These are phyloP conservation scores for Papilio xuthus DNA, from an alignment of 1,140 invertebrate genomes.

Conservation along the genomic window DNA sequence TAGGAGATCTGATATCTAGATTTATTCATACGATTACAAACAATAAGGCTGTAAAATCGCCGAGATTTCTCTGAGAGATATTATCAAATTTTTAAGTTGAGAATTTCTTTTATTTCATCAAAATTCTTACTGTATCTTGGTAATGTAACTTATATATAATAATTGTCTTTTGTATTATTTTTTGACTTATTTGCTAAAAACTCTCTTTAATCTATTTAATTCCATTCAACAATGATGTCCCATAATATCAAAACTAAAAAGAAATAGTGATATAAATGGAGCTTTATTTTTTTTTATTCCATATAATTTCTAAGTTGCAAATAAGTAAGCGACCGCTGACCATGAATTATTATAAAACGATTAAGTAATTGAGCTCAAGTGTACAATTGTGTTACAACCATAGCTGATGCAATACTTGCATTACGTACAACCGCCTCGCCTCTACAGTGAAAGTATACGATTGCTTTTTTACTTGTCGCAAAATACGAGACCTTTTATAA, in stretches of 20 bases:
- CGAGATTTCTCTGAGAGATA: not conserved
- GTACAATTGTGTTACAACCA: slow-evolving; percentile 44
- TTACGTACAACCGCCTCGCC: slow-evolving; percentile 35
- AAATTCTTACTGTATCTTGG: too few species aligned
- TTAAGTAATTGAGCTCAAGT: slow-evolving; percentile 58
- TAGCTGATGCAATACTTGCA: slow-evolving; percentile 43
- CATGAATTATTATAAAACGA: slow-evolving; percentile 59
- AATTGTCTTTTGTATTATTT: too few species aligned
- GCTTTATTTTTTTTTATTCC: too few species aligned
- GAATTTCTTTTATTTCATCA: not conserved
- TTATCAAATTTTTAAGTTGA: not conserved
- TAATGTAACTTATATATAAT: too few species aligned
- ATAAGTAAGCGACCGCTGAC: slow-evolving; percentile 36
- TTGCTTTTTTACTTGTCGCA: slow-evolving; percentile 27
- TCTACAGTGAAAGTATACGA: slow-evolving; percentile 48
- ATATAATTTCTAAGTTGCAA: not conserved
- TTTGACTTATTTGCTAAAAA: too few species aligned
- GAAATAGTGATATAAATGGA: too few species aligned
- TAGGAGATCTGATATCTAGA: not conserved
- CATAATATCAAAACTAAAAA: too few species aligned
- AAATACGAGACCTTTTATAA: slow-evolving; percentile 23
- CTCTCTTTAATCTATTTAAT: too few species aligned
- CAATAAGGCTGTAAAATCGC: not conserved
- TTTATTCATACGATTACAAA: not conserved
- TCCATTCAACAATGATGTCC: too few species aligned